These are phyloP conservation scores for Bradypodion ventrale DNA, from an alignment of 2,797 vertebrate genomes.

Conservation along the genomic window DNA sequence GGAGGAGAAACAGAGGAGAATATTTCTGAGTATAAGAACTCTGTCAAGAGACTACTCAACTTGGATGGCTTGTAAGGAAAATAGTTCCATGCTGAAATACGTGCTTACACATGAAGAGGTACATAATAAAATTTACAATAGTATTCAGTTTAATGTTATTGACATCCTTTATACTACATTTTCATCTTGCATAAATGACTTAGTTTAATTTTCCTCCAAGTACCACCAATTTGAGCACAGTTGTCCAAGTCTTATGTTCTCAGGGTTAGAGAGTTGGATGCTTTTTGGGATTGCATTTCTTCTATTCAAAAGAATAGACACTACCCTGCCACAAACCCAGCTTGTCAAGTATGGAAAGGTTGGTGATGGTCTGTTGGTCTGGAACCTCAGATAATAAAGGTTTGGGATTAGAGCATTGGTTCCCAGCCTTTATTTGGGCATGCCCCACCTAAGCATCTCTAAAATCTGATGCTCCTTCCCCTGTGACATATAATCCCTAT, in stretches of 20 bases:
- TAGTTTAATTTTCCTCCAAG: neutral
- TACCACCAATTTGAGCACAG: neutral
- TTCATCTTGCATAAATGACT: neutral
- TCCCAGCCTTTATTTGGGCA: too few species aligned
- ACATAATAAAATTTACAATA: neutral
- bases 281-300: neutral
- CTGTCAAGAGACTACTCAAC: constrained; percentile 85
- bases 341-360: neutral
- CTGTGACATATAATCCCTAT: too few species aligned
- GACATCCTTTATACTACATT: neutral
- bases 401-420: too few species aligned
- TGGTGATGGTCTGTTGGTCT: neutral
- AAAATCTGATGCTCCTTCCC: too few species aligned
- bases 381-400: neutral
- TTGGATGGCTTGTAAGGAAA: constrained; percentile 40
- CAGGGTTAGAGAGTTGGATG: neutral
- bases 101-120: neutral
- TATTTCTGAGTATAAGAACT: constrained; percentile 86
- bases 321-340: too few species aligned
- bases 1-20: constrained; percentile 83
- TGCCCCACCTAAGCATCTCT: too few species aligned
- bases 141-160: neutral
- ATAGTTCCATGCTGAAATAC: neutral
- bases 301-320: too few species aligned
- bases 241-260: neutral